Conservation (phyloP, 2,113 vertebrate genomes). For the Muntiacus reevesi region DNA sequence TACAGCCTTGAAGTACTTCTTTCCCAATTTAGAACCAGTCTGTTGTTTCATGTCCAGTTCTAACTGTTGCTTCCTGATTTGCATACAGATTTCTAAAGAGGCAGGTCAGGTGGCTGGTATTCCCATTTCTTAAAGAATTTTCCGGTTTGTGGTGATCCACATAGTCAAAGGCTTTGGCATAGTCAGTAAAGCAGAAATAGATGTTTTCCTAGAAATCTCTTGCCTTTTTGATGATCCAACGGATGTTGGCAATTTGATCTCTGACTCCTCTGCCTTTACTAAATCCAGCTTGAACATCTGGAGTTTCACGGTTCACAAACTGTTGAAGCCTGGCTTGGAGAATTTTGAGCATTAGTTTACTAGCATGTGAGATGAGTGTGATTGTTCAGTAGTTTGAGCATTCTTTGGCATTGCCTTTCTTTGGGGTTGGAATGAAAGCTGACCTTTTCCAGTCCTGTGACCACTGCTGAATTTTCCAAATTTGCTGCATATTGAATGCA, state of each 20-base stretch:
- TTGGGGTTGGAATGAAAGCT: background rate
- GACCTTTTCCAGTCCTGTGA: background rate
- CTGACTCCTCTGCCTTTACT: background rate
- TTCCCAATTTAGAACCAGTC: background rate
- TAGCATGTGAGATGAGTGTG: background rate
- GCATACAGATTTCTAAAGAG: background rate
- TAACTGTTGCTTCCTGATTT: background rate
- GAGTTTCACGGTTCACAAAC: rapidly evolving
- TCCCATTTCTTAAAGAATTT: background rate
- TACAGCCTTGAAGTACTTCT: background rate
- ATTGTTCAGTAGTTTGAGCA: background rate
- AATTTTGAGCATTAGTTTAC: background rate
- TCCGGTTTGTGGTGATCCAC: background rate
- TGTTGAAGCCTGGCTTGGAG: background rate
- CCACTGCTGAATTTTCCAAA: background rate
- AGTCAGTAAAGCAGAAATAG: no score
- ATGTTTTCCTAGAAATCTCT: background rate
- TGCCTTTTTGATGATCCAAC: background rate
- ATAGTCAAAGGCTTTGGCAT: no score
- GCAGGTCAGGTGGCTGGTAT: background rate
- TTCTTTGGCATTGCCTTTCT: background rate
- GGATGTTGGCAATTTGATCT: background rate
- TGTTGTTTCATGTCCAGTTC: background rate
- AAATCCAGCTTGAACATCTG: background rate
- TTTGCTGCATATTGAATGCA: background rate